Evolutionary conservation across 1,140 invertebrate genomes (phyloP).

Genomic region (Orchestia grillus): DNA sequence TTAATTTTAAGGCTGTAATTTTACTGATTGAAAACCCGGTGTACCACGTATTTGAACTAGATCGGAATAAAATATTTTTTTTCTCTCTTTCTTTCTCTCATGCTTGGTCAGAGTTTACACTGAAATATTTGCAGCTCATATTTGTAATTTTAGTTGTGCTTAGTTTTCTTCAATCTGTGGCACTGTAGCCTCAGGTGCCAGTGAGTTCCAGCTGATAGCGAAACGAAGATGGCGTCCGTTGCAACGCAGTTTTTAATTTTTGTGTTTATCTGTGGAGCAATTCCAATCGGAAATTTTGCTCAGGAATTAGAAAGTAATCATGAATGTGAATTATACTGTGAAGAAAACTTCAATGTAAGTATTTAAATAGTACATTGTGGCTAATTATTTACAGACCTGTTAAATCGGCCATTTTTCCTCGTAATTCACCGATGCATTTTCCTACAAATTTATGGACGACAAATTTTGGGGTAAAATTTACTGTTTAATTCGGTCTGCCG

Average conservation of each 20-base stretch:
- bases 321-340: neutral
- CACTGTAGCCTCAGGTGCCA: neutral
- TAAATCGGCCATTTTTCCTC: neutral
- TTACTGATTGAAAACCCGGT: too few species aligned
- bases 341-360: neutral
- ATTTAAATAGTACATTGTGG: neutral
- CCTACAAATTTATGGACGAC: neutral
- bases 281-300: neutral
- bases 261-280: neutral
- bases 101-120: too few species aligned
- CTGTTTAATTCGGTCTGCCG: too few species aligned
- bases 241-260: neutral
- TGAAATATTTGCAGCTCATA: neutral
- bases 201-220: neutral
- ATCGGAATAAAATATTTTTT: too few species aligned
- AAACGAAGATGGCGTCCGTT: constrained; percentile 29
- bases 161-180: neutral
- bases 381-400: neutral
- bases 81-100: too few species aligned
- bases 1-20: too few species aligned
- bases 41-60: too few species aligned
- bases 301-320: neutral
- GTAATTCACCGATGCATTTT: neutral
- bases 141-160: neutral
- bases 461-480: neutral